A percentile compares a stretch with the other conserved stretches of the same genome.
Evolutionary conservation across 2,888 invertebrate species (phyloP).

Genomic region (Zeuzera pyrina): DNA sequence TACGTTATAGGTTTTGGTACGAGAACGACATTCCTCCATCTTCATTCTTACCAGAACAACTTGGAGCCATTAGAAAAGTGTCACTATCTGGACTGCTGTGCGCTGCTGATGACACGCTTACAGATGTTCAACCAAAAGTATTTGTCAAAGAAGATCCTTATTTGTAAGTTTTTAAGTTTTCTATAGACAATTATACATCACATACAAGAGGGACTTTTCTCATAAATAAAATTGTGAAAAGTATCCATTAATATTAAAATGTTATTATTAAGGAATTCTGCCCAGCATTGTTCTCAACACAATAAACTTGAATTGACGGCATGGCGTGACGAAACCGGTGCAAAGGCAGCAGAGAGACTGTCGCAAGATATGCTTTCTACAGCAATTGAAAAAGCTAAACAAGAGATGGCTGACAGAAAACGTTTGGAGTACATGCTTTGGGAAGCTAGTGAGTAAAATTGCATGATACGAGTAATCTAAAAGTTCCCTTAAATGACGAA

Average conservation of each 20-base stretch:
- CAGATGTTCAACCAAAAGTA: conserved; percentile 86
- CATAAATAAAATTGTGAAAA: neutral
- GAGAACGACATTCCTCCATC: conserved; percentile 95
- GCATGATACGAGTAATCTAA: too few relatives aligned
- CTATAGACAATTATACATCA: too few relatives aligned
- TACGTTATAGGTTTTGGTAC: conserved; percentile 85
- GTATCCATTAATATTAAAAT: too few relatives aligned
- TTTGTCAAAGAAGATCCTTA: conserved; percentile 90
- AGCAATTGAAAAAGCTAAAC: conserved; percentile 85
- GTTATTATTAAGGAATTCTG: conserved; percentile 76
- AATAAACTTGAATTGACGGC: conserved; percentile 77
- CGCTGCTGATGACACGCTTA: conserved; percentile 78
- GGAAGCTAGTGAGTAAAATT: conserved; percentile 80
- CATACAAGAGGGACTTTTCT: neutral
- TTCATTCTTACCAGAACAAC: conserved; percentile 82
- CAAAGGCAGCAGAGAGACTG: conserved; percentile 77
- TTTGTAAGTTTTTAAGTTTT: conserved; percentile 73
- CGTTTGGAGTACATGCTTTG: conserved; percentile 87
- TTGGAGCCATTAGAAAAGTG: conserved; percentile 85
- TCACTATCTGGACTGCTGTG: conserved; percentile 87
- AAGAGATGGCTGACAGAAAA: conserved; percentile 81
- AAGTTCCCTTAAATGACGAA: too few relatives aligned
- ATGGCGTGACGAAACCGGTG: conserved; percentile 77
- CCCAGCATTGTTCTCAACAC: conserved; percentile 83
- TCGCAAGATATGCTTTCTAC: conserved; percentile 81